A percentile compares a stretch with the other conserved stretches of the same genome.
Evolutionary conservation across 2,888 invertebrate species (phyloP).

Genomic region (Ceriagrion tenellum): DNA sequence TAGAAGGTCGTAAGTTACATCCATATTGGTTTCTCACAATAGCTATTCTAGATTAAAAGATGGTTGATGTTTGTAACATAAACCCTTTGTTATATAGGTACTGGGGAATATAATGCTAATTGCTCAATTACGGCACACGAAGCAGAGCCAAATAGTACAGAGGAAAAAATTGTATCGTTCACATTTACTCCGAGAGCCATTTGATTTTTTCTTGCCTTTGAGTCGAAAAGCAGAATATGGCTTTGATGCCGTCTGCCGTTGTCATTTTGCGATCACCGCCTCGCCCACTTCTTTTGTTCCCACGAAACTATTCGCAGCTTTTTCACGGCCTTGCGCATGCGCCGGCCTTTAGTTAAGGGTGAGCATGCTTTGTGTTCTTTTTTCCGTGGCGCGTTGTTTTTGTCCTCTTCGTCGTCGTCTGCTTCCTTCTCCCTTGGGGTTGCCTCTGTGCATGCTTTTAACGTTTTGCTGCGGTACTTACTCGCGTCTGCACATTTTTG

Average conservation of each 20-base stretch:
- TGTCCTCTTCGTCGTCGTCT: neutral
- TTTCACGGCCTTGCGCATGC: neutral
- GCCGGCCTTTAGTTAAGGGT: neutral
- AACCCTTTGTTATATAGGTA: neutral
- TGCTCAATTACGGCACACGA: neutral
- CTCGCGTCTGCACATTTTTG: neutral
- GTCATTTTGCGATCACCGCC: neutral
- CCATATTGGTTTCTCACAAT: no score
- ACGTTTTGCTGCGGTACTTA: neutral
- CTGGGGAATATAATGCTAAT: neutral
- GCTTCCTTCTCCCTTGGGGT: neutral
- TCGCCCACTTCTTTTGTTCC: constrained; percentile 9
- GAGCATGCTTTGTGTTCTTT: neutral
- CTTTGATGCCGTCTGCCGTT: neutral
- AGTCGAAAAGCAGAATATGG: neutral
- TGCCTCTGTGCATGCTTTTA: neutral
- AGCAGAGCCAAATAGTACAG: no score
- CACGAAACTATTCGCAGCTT: neutral
- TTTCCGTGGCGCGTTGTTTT: neutral
- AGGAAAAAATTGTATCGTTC: neutral
- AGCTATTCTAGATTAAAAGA: no score
- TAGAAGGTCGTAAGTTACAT: no score
- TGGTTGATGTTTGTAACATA: no score
- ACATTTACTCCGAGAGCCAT: neutral
- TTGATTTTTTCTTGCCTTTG: neutral